A percentile compares a stretch with the other conserved stretches of the same genome.
Conservation (phyloP, 2,888 invertebrate species). For the Parelbella ahira region DNA sequence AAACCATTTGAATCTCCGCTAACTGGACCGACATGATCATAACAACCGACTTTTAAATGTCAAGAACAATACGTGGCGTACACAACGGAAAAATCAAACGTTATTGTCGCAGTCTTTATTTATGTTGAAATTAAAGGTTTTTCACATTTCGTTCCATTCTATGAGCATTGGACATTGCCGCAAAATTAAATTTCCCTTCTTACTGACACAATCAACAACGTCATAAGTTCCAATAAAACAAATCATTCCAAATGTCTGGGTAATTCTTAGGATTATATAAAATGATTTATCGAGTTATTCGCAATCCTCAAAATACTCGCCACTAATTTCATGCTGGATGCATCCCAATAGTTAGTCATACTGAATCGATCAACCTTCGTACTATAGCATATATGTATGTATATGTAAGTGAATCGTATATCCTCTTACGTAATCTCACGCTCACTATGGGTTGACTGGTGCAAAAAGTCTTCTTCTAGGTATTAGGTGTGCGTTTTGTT, state of each 20-base stretch:
- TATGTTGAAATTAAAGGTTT: constrained; percentile 3
- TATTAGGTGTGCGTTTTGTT: too few species aligned
- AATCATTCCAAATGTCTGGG: constrained; percentile 4
- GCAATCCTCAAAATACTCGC: not conserved
- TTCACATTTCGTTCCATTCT: too few species aligned
- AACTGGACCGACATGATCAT: constrained; percentile 13
- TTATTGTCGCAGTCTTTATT: constrained; percentile 16
- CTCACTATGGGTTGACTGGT: too few species aligned
- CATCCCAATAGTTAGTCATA: constrained; percentile 8
- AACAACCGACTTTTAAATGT: constrained; percentile 34
- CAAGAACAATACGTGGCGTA: too few species aligned
- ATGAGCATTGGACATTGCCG: constrained; percentile 1
- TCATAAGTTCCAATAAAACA: constrained; percentile 2
- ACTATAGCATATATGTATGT: not conserved
- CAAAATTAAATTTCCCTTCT: constrained; percentile 13
- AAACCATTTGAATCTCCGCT: constrained; percentile 2
- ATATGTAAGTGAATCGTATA: too few species aligned
- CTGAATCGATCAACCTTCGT: not conserved
- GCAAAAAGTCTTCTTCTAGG: too few species aligned
- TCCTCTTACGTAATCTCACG: too few species aligned
- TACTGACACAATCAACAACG: not conserved
- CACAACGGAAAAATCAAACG: constrained; percentile 19
- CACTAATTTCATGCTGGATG: constrained; percentile 2
- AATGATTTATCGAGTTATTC: constrained; percentile 18
- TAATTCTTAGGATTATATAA: not conserved